Conservation (phyloP, 2,888 invertebrate genomes). For the Sarcophaga caerulescens region DNA sequence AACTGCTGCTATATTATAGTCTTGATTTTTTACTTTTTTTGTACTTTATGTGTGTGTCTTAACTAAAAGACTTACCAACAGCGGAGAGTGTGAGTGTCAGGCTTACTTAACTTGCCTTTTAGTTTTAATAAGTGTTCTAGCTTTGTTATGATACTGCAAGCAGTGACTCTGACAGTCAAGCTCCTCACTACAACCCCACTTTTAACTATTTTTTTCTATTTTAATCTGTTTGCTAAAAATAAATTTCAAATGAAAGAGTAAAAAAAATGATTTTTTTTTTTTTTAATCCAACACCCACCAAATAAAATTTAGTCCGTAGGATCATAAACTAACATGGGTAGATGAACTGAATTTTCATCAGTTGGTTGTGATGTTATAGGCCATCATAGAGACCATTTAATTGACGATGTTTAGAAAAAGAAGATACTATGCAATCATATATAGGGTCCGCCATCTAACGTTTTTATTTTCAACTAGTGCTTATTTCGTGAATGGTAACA, state of each 20-base stretch:
- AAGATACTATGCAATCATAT: too few species aligned
- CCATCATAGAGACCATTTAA: too few species aligned
- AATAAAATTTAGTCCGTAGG: neutral
- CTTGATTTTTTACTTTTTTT: slow-evolving; percentile 20
- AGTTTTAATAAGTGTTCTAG: neutral
- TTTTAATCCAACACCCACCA: slow-evolving; percentile 38
- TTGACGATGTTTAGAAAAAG: too few species aligned
- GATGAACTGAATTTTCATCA: too few species aligned
- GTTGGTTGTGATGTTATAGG: too few species aligned
- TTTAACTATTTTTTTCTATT: slow-evolving; percentile 22
- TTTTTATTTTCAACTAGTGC: too few species aligned
- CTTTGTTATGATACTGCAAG: slow-evolving; percentile 43
- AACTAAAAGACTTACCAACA: too few species aligned
- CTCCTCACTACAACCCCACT: too few species aligned
- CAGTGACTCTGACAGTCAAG: neutral
- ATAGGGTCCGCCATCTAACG: too few species aligned
- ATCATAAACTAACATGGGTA: too few species aligned
- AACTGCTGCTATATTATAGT: slow-evolving; percentile 19
- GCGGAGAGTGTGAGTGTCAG: too few species aligned
- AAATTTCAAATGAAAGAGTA: slow-evolving; percentile 35
- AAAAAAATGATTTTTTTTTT: neutral
- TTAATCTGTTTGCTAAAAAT: slow-evolving; percentile 55
- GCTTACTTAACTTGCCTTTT: slow-evolving; percentile 3
- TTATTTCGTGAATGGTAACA: too few species aligned
- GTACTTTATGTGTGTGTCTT: neutral